phyloP scores from a whole-genome alignment of 35 echinoderm and acorn worm species.

The Strongylocentrotus purpuratus region DNA sequence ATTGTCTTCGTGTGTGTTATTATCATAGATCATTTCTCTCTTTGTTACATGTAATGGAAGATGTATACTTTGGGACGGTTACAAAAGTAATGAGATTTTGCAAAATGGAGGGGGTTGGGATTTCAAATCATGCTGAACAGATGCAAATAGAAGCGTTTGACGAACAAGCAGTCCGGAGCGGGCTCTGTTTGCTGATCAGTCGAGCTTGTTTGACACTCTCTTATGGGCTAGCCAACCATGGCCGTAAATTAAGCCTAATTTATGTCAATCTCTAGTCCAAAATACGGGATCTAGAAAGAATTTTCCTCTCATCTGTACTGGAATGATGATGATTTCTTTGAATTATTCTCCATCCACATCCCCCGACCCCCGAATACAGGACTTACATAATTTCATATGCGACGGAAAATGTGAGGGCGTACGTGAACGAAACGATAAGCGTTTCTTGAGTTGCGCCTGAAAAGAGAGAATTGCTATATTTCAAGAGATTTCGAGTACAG shows the following conservation, averaged over 20 bases:
- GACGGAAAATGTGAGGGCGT: background rate
- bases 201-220: background rate
- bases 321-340: background rate
- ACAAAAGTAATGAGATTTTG: background rate
- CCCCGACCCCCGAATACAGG: too few species aligned
- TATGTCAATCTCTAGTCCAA: background rate
- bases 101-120: background rate
- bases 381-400: too few species aligned
- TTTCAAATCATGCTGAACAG: background rate
- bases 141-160: background rate
- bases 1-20: background rate
- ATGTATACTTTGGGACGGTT: background rate
- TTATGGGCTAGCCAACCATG: background rate
- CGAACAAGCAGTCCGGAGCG: background rate
- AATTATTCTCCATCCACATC: too few species aligned
- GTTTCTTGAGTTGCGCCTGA: background rate
- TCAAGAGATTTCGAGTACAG: background rate
- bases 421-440: background rate
- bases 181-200: background rate
- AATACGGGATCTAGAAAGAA: background rate
- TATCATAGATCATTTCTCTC: background rate
- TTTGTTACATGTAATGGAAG: background rate
- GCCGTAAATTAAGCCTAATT: background rate
- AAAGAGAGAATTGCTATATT: background rate
- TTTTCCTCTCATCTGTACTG: background rate